These are phyloP conservation scores for Disparrhopalites patrizii DNA, from an alignment of 2,888 invertebrate species.

Conservation along the genomic window DNA sequence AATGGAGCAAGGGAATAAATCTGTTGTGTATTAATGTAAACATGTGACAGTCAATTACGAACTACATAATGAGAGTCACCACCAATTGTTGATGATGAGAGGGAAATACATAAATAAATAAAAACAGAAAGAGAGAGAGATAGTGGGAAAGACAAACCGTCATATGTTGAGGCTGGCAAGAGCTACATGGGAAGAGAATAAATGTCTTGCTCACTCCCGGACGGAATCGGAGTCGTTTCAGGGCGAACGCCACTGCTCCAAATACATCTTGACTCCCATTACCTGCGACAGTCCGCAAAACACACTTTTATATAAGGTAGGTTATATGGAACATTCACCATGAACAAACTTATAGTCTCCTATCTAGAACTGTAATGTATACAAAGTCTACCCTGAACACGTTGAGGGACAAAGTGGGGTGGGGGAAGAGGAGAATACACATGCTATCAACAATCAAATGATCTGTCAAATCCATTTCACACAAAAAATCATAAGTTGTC, in stretches of 20 bases:
- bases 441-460: background rate
- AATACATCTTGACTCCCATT: constrained; percentile 67
- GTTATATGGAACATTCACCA: no score
- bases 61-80: no score
- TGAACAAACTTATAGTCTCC: no score
- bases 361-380: no score
- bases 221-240: constrained; percentile 68
- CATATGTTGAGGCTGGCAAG: constrained; percentile 66
- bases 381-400: no score
- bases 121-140: no score
- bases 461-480: background rate
- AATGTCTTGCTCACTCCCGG: constrained; percentile 79
- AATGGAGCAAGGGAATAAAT: background rate
- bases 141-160: constrained; percentile 55
- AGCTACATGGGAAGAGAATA: constrained; percentile 73
- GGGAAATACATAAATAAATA: background rate
- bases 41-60: no score
- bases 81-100: constrained; percentile 18
- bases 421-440: no score
- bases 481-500: no score
- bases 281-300: constrained; percentile 49
- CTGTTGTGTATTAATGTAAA: no score
- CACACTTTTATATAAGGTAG: background rate
- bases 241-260: constrained; percentile 67
- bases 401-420: no score